Base-by-base conservation (phyloP, 2,113 vertebrate genomes). In the Brachypteracias leptosomus region DNA sequence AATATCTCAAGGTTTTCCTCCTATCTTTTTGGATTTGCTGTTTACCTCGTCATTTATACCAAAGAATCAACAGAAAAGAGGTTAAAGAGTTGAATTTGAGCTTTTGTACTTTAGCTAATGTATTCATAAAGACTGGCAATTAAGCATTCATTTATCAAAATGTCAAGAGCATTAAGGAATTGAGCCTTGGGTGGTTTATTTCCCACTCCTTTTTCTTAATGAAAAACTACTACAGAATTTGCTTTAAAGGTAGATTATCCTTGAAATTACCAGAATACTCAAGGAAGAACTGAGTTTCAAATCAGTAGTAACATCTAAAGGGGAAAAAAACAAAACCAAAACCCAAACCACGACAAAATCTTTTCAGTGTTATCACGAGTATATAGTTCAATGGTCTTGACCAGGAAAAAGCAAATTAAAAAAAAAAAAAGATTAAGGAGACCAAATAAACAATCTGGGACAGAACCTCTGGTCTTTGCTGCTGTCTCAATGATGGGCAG, bases 101-200 rank as follows among this genome's bases (percentile, higher is more conserved):
- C 38, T 95, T 95, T 90, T 95, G 63, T 65, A 61, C 82, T 96
- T 96, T 73, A 83, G 46, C 7, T 95, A 88, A 95, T 7, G 2
- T 84, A 92, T 91, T 94, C 55, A 80, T 74, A 75, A 93, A 96
- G 90, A 91, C 29, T 81, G 14, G 73, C 77, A 97, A 96, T 97
- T 96, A 96, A 91, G 31, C 52, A 80, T 91, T 96, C n/a, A 92
- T 91, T 97, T 96, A 89, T 94, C 93, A 93, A 96, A 96, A 95
- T 95, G 80, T 96, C 92, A 96, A 84, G 85, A 94, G 96, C 47
- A 94, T 90, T 80, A 89, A 72, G 75, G 54, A 92, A n/a, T 67
- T 84, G 47, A 89, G 78, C 80, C 36, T 33, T 58, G 16, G 42
- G 46, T 70, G 85, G 72, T 82, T 94, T 82, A 88, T 82, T 92